Evolutionary conservation across 2,113 vertebrate genomes (phyloP), one percentile per base, ranked within the genome.

Genomic region (Eublepharis macularius): DNA sequence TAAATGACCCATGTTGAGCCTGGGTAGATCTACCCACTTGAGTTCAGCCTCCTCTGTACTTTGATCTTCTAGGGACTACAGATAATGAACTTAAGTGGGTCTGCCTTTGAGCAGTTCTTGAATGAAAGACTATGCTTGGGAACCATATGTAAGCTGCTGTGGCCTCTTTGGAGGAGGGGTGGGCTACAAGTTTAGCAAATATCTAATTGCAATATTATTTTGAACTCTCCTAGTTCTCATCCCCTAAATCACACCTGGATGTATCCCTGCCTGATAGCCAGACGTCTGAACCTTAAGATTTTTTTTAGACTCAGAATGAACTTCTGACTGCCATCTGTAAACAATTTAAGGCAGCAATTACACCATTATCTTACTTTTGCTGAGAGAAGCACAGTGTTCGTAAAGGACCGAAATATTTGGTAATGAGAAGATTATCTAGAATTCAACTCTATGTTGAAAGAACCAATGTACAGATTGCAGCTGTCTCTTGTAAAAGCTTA

Each of bases 261-360:
- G 36, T 41, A 72, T 82, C 26, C 68, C 49, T 16, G 17, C 57
- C 41, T 26, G 41, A 75, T 76, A 76, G 60, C 60, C 39, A 47
- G 34, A 36, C 57, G 49, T 76, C 60, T 66, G 73, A 65, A n/a
- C 69, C 29, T 39, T 7, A n/a, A 34, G 82, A 29, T 29, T 32
- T 47, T 34, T 76, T 66, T 47, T 39, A 76, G 65, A 73, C 74
- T 47, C 21, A 84, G 60, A 60, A 83, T 65, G 73, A 76, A 65
- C 72, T 66, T 76, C 73, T 84, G 82, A 76, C 73, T 76, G 72
- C 82, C 82, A 84, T 84, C 73, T 84, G 82, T 66, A 60, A 84
- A 84, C 82, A 76, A 76, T 84, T 84, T 84, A 70, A 84, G 75
- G 63, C 34, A 69, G 65, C 83, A 84, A 77, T 84, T 84, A 84